These are phyloP conservation scores for Agriopis aurantiaria DNA, from an alignment of 2,888 invertebrate species.

Conservation along the genomic window DNA sequence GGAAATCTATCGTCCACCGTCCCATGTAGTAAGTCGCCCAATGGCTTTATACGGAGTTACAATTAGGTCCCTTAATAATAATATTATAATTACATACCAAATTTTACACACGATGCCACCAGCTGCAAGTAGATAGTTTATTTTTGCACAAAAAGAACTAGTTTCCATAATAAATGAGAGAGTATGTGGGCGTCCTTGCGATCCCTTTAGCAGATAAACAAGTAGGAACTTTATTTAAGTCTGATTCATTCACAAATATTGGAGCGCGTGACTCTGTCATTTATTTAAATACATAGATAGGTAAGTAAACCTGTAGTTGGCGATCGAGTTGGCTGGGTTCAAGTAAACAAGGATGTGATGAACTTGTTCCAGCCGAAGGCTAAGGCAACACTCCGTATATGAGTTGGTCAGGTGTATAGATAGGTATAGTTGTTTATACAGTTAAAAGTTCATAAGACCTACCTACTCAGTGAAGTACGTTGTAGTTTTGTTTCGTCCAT, in stretches of 20 bases:
- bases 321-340: constrained; percentile 25
- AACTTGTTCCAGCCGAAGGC: constrained; percentile 50
- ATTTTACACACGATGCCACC: too few relatives aligned
- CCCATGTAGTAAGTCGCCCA: too few relatives aligned
- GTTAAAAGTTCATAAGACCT: constrained; percentile 16
- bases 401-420: constrained; percentile 2
- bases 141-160: too few relatives aligned
- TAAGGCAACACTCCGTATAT: constrained; percentile 26
- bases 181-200: not conserved
- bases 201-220: not conserved
- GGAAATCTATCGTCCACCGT: too few relatives aligned
- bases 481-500: not conserved
- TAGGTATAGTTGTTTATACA: constrained; percentile 1
- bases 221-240: not conserved
- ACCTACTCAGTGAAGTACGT: not conserved
- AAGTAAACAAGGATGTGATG: constrained; percentile 49
- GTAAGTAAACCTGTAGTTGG: constrained; percentile 2
- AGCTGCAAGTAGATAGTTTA: too few relatives aligned
- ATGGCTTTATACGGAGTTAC: too few relatives aligned
- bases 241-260: constrained; percentile 15
- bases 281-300: constrained; percentile 3
- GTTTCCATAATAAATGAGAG: too few relatives aligned
- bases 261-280: constrained; percentile 1
- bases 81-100: too few relatives aligned
- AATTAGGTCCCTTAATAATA: too few relatives aligned